A percentile compares a stretch with the other conserved stretches of the same genome.
Evolutionary conservation across 2,797 vertebrate species (phyloP).

Genomic region (Myotis daubentonii): DNA sequence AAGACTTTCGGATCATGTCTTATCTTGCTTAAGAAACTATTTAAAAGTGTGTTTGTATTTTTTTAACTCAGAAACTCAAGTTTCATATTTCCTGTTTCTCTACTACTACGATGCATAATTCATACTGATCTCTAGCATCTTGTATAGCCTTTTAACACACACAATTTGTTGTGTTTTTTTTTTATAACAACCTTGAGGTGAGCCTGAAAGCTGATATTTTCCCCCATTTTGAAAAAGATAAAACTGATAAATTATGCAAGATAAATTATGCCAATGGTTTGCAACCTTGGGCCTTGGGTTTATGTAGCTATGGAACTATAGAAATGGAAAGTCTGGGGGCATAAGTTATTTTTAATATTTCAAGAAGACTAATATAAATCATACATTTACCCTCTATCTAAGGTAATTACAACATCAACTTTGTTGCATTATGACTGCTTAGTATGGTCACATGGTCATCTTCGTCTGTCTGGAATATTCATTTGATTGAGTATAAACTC

Average conservation of each 20-base stretch:
- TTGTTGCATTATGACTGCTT: neutral
- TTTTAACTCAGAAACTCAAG: neutral
- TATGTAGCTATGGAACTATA: neutral
- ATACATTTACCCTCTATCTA: neutral
- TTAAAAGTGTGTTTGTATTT: neutral
- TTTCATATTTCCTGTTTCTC: neutral
- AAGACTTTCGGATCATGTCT: neutral
- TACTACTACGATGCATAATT: neutral
- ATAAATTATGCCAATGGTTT: neutral
- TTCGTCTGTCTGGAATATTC: neutral
- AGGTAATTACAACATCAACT: neutral
- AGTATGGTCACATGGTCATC: neutral
- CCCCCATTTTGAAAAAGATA: neutral
- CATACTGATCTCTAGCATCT: neutral
- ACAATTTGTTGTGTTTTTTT: slow-evolving; percentile 16
- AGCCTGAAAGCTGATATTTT: neutral
- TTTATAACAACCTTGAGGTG: neutral
- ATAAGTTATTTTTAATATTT: slow-evolving; percentile 6
- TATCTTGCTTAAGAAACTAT: neutral
- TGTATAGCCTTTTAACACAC: neutral
- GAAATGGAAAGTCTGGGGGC: neutral
- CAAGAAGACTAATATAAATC: neutral
- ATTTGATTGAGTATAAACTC: neutral
- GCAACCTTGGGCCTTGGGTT: neutral
- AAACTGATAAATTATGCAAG: neutral